Evolutionary conservation across 2,113 vertebrate species (phyloP), one percentile per base, ranked within the genome.

Genomic region (Lamprotornis superbus): DNA sequence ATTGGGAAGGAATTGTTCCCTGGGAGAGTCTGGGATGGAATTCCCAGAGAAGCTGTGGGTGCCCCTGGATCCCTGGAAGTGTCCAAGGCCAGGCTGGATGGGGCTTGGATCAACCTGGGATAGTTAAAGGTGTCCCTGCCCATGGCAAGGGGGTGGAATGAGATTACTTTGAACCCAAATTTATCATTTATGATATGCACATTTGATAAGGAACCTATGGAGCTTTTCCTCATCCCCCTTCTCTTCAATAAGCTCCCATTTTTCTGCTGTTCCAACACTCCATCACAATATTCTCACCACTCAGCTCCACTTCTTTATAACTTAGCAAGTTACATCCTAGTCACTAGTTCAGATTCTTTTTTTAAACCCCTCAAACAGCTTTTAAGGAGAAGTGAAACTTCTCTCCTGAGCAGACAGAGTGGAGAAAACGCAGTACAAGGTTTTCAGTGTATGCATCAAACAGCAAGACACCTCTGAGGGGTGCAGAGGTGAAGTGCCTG

Each of bases 1-100:
- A 1, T 2, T 55, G 40, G 39, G 47, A 47, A 55, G n/a, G 14
- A 35, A 68, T 55, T 75, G 0, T 0, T 80, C 0, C 0, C 39
- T 39, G 39, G 8, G 39, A 40, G 40, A 12, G 5, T n/a, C n/a
- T 81, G 68, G 31, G 1, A 37, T 0, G 11, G 59, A 1, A 0
- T 49, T 0, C 44, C 30, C 55, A 83, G 63, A 61, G 39, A 7
- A 61, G 70, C n/a, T 47, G 55, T 68, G 55, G 61, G 39, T 76
- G 70, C 6, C 17, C 30, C 39, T 56, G 59, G 28, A 42, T 37
- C 63, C 35, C 63, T 77, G 56, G 14, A 2, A 69, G 17, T 49
- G 63, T 12, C 27, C 79, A 27, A 56, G 71, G 31, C 7, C 47
- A 76, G 25, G n/a, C 0, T 69, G 47, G 55, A 40, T 0, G 0